These are phyloP conservation scores for Oryzaephilus surinamensis DNA, from an alignment of 1,140 invertebrate genomes.

Conservation along the genomic window DNA sequence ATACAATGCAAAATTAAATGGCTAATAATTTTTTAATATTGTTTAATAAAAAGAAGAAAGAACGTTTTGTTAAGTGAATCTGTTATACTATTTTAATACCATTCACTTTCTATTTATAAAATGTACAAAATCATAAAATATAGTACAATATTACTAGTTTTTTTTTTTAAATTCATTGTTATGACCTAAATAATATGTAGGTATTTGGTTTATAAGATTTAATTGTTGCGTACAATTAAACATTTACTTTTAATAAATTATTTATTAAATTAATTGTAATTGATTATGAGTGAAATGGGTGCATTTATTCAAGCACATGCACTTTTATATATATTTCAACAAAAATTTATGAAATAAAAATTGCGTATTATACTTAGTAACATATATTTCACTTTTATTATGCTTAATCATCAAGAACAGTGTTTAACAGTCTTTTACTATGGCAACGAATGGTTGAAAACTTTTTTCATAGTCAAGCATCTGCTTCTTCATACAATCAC, in stretches of 20 bases:
- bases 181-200: constrained; percentile 9
- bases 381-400: no score
- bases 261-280: background rate
- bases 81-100: background rate
- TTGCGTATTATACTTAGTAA: no score
- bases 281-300: no score
- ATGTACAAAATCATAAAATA: background rate
- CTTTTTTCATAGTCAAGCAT: no score
- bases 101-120: background rate
- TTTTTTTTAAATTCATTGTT: constrained; percentile 6
- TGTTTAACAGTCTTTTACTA: no score
- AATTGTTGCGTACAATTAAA: background rate
- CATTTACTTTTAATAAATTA: background rate
- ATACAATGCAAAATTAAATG: background rate
- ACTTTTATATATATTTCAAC: background rate
- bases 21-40: background rate
- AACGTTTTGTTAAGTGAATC: background rate
- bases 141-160: constrained; percentile 7
- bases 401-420: no score
- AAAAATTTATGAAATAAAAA: background rate
- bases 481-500: no score
- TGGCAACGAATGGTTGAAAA: no score
- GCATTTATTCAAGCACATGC: no score
- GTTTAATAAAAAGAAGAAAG: no score
- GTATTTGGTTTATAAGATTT: constrained; percentile 7